Conservation (phyloP, 1,140 invertebrate species). For the Dendroctonus valens region DNA sequence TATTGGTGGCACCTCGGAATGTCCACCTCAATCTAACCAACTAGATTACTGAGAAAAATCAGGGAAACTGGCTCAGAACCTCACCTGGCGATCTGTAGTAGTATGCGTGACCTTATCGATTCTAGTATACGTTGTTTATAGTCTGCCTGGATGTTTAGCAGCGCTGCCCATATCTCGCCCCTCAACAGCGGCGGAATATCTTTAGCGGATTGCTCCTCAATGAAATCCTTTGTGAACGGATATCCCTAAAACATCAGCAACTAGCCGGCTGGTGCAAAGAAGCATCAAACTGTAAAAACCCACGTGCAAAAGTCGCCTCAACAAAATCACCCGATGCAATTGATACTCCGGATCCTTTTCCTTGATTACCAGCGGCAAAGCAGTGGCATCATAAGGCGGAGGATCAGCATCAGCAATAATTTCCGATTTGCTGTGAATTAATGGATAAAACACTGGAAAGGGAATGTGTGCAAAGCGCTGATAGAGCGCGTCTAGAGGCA, state of each 20-base stretch:
- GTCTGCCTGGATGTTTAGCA: conserved; percentile 82
- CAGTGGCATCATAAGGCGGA: conserved; percentile 65
- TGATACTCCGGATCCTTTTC: conserved; percentile 97
- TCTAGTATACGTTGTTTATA: conserved; percentile 72
- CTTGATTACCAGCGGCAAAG: conserved; percentile 88
- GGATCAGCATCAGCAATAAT: conserved; percentile 47
- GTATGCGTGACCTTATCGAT: conserved; percentile 96
- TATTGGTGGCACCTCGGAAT: conserved; percentile 99
- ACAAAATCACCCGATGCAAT: conserved; percentile 85
- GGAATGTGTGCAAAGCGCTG: conserved; percentile 77
- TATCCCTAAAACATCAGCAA: conserved; percentile 62
- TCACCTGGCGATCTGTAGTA: conserved; percentile 89
- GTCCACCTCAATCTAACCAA: conserved; percentile 92
- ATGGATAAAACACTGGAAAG: conserved; percentile 76
- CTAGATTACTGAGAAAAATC: background rate
- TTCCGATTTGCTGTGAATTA: conserved; percentile 55
- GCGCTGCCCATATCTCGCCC: conserved; percentile 87
- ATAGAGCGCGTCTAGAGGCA: conserved; percentile 76
- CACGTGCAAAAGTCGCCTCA: conserved; percentile 74
- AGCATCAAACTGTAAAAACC: conserved; percentile 22
- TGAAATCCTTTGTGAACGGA: conserved; percentile 78
- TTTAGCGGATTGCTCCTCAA: conserved; percentile 79
- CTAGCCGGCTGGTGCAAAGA: background rate
- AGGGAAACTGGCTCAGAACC: background rate
- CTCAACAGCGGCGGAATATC: conserved; percentile 92